Percentiles rank a stretch among this genome's conserved stretches.
phyloP scores from a whole-genome alignment of 1,140 invertebrate genomes.

The Copidosoma floridanum region DNA sequence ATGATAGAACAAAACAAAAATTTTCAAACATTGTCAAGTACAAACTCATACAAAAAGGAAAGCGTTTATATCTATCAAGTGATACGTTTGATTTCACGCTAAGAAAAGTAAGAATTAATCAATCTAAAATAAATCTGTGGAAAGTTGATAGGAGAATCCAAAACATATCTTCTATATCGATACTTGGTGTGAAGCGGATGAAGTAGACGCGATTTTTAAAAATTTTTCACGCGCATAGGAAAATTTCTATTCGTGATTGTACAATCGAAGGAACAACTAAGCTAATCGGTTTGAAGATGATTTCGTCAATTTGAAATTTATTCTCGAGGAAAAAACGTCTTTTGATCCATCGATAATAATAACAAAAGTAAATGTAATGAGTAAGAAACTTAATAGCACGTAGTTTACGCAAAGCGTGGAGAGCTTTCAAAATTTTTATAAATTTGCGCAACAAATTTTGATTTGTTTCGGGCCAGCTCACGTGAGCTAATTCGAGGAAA shows the following conservation, averaged over 20 bases:
- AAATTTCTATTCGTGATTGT: slow-evolving; percentile 29
- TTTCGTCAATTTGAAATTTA: slow-evolving; percentile 1
- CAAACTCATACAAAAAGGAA: slow-evolving; percentile 50
- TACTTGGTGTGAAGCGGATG: slow-evolving; percentile 49
- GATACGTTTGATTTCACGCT: slow-evolving; percentile 44
- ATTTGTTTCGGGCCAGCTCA: slow-evolving; percentile 25
- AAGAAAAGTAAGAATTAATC: slow-evolving; percentile 22
- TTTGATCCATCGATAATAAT: slow-evolving; percentile 13
- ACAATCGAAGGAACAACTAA: slow-evolving; percentile 21
- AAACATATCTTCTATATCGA: slow-evolving; percentile 42
- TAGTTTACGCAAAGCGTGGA: slow-evolving; percentile 41
- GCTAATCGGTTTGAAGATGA: slow-evolving; percentile 8
- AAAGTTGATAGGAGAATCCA: slow-evolving; percentile 23
- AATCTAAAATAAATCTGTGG: no score
- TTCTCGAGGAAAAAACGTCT: background rate
- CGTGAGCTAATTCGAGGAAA: slow-evolving; percentile 11
- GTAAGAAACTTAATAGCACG: no score
- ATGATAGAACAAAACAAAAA: slow-evolving; percentile 39
- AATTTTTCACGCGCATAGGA: slow-evolving; percentile 37
- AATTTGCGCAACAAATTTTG: slow-evolving; percentile 19
- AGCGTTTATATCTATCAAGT: slow-evolving; percentile 41
- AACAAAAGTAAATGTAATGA: slow-evolving; percentile 8
- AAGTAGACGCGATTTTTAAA: slow-evolving; percentile 52
- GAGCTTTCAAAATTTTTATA: slow-evolving; percentile 19
- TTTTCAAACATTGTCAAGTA: slow-evolving; percentile 54